Evolutionary conservation across 2,888 invertebrate species (phyloP).

Genomic region (Trisateles emortualis): DNA sequence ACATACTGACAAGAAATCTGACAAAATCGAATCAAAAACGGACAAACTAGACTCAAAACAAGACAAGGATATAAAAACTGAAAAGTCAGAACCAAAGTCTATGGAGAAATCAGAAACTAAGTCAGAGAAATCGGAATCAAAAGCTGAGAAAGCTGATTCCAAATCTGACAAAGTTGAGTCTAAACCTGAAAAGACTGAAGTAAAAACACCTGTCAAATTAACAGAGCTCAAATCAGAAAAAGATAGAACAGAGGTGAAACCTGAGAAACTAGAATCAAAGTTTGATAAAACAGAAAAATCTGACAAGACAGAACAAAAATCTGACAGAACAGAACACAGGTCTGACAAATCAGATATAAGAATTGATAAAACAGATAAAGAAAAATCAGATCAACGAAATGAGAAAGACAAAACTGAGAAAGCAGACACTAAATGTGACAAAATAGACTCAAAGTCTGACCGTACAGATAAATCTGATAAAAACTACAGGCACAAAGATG

Average conservation of each 20-base stretch:
- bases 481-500: constrained; percentile 64
- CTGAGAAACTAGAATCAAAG: constrained; percentile 39
- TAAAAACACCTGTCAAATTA: constrained; percentile 39
- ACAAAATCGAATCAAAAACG: constrained; percentile 10
- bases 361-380: constrained; percentile 31
- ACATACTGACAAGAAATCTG: constrained; percentile 55
- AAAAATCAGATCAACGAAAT: constrained; percentile 32
- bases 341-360: constrained; percentile 44
- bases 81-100: constrained; percentile 9
- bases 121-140: constrained; percentile 24
- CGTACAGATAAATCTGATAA: constrained; percentile 42
- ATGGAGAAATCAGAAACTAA: constrained; percentile 28
- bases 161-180: constrained; percentile 48
- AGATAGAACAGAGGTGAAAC: constrained; percentile 46
- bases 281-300: constrained; percentile 29
- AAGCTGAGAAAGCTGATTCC: constrained; percentile 36
- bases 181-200: constrained; percentile 49
- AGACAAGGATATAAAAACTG: constrained; percentile 22
- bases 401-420: constrained; percentile 30
- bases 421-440: constrained; percentile 17
- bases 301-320: constrained; percentile 42
- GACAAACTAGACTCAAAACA: constrained; percentile 20
- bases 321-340: constrained; percentile 44
- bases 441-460: constrained; percentile 43
- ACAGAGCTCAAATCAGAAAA: constrained; percentile 48